These are phyloP conservation scores for Naja naja DNA, from an alignment of 2,113 vertebrate genomes.

Conservation along the genomic window DNA sequence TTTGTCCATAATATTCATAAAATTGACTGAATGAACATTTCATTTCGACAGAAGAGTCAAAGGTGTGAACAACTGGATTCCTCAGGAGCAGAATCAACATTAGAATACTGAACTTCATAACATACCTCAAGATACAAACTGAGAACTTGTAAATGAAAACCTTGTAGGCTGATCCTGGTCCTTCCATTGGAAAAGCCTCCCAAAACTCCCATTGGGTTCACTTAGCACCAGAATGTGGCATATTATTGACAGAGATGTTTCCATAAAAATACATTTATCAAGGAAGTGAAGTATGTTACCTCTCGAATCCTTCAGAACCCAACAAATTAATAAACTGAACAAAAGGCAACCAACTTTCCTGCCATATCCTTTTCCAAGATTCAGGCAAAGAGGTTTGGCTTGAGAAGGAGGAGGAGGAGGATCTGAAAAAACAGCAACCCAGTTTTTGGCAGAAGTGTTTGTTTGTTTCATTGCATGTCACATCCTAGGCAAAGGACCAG, in stretches of 20 bases:
- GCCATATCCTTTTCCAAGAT: neutral
- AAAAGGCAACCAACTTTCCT: neutral
- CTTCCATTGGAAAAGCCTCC: fast-evolving
- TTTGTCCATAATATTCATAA: neutral
- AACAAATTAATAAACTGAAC: fast-evolving
- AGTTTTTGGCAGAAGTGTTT: fast-evolving
- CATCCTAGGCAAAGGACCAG: constrained; percentile 35
- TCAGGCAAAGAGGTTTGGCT: neutral
- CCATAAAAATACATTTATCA: neutral
- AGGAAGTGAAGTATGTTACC: neutral
- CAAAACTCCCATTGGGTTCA: neutral
- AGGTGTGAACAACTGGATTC: neutral
- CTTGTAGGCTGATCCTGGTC: neutral
- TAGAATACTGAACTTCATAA: neutral
- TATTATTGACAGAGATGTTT: neutral
- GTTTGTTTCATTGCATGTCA: constrained; percentile 31
- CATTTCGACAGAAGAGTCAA: constrained; percentile 4
- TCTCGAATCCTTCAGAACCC: fast-evolving
- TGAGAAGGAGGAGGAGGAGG: fast-evolving
- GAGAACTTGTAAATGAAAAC: neutral
- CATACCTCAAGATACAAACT: neutral
- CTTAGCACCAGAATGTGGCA: neutral
- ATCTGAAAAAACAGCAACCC: neutral
- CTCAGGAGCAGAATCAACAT: neutral
- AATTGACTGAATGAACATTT: constrained; percentile 3